Percentiles rank a stretch among this genome's conserved stretches.
phyloP scores from a whole-genome alignment of 2,797 vertebrate species.

The Tarsius wallacei region DNA sequence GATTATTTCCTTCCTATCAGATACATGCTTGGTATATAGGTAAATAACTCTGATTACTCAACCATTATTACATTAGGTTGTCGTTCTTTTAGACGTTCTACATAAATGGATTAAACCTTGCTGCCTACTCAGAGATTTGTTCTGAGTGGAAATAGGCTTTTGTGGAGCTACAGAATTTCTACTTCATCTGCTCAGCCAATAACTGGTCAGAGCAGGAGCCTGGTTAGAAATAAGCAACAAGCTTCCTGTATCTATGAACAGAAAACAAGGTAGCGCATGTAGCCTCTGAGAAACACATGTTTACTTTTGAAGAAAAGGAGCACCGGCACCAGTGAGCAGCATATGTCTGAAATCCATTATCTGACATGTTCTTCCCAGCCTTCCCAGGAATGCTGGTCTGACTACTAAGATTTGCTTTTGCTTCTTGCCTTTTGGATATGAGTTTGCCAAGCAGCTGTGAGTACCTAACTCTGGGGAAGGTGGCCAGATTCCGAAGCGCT shows the following conservation, averaged over 20 bases:
- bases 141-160: slow-evolving; percentile 64
- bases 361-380: slow-evolving; percentile 79
- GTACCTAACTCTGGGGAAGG: slow-evolving; percentile 94
- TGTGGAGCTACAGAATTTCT: slow-evolving; percentile 80
- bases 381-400: slow-evolving; percentile 86
- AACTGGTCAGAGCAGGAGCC: slow-evolving; percentile 85
- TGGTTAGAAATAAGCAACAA: slow-evolving; percentile 86
- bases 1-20: slow-evolving; percentile 22
- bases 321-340: slow-evolving; percentile 58
- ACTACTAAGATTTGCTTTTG: slow-evolving; percentile 79
- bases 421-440: slow-evolving; percentile 90
- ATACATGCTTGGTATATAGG: not conserved
- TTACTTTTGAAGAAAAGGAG: slow-evolving; percentile 84
- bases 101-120: slow-evolving; percentile 82
- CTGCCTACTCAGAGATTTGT: slow-evolving; percentile 68
- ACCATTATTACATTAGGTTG: slow-evolving; percentile 59
- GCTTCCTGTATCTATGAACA: slow-evolving; percentile 83
- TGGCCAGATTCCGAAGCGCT: slow-evolving; percentile 94
- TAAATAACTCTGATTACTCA: slow-evolving; percentile 64
- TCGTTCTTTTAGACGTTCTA: slow-evolving; percentile 75
- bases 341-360: slow-evolving; percentile 59
- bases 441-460: slow-evolving; percentile 96
- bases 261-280: slow-evolving; percentile 79
- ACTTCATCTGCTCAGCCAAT: slow-evolving; percentile 85
- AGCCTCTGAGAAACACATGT: slow-evolving; percentile 71